Conservation (phyloP, 2,888 invertebrate genomes). For the Tiphia femorata region DNA sequence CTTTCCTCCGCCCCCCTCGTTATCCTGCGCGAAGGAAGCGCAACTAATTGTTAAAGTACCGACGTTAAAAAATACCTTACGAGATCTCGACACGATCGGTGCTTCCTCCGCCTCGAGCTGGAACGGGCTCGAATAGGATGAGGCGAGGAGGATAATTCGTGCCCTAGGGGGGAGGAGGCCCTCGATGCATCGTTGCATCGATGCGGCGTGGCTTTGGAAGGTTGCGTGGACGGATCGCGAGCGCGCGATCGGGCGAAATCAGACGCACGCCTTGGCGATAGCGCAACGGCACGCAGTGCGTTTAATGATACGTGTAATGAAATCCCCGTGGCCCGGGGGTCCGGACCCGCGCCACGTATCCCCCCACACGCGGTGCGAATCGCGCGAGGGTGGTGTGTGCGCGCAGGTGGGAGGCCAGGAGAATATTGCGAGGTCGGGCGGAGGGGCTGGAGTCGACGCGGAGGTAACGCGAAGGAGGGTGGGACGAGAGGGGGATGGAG, state of each 20-base stretch:
- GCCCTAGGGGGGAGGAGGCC: too few relatives aligned
- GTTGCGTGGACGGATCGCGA: neutral
- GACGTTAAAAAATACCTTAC: too few relatives aligned
- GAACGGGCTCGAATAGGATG: too few relatives aligned
- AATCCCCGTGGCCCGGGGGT: slow-evolving; percentile 56
- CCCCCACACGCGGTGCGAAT: slow-evolving; percentile 26
- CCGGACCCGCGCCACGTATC: slow-evolving; percentile 17
- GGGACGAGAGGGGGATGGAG: slow-evolving; percentile 29
- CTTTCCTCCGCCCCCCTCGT: too few relatives aligned
- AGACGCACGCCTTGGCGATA: neutral
- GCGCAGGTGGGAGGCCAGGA: slow-evolving; percentile 32
- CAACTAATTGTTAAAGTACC: too few relatives aligned
- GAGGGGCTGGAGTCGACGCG: slow-evolving; percentile 12
- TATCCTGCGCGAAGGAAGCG: too few relatives aligned
- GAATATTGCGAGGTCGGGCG: slow-evolving; percentile 19
- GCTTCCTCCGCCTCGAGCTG: too few relatives aligned
- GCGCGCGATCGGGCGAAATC: neutral
- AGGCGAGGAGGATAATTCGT: too few relatives aligned
- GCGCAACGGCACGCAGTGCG: slow-evolving; percentile 5
- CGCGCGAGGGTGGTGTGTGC: slow-evolving; percentile 36
- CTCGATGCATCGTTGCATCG: too few relatives aligned
- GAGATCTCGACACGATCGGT: too few relatives aligned
- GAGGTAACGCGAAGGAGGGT: slow-evolving; percentile 46
- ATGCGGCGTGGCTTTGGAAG: too few relatives aligned
- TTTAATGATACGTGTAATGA: slow-evolving; percentile 59